phyloP scores from a whole-genome alignment of 2,888 invertebrate species.

The Teinopalpus imperialis region DNA sequence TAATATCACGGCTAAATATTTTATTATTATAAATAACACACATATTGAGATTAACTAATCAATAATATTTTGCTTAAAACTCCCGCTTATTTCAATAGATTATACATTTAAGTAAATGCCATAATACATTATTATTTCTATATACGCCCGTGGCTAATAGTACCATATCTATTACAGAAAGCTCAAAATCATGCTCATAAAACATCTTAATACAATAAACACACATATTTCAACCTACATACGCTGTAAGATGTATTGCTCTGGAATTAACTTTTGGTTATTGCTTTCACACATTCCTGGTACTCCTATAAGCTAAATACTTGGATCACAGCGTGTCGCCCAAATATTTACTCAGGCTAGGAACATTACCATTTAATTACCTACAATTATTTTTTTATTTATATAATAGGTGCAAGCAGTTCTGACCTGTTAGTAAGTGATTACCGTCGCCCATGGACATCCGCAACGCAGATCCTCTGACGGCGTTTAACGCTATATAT shows the following conservation, averaged over 20 bases:
- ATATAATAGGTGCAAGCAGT: too few species aligned
- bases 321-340: slow-evolving; percentile 48
- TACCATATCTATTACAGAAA: too few species aligned
- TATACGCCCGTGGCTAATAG: neutral
- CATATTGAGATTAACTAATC: neutral
- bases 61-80: slow-evolving; percentile 3
- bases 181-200: too few species aligned
- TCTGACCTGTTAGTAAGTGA: too few species aligned
- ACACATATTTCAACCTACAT: neutral
- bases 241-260: slow-evolving; percentile 3
- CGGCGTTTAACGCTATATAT: too few species aligned
- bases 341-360: slow-evolving; percentile 45
- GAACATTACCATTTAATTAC: slow-evolving; percentile 43
- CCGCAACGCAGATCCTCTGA: too few species aligned
- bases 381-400: slow-evolving; percentile 14
- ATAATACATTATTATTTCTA: slow-evolving; percentile 13
- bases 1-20: slow-evolving; percentile 22
- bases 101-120: slow-evolving; percentile 25
- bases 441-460: too few species aligned
- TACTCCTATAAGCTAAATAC: slow-evolving; percentile 33
- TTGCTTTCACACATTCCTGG: slow-evolving; percentile 34
- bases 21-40: slow-evolving; percentile 13
- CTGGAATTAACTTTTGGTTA: slow-evolving; percentile 21
- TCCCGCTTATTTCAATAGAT: slow-evolving; percentile 10
- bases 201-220: too few species aligned